These are phyloP conservation scores for Irena cyanogastra DNA, from an alignment of 2,113 vertebrate species.

Conservation along the genomic window DNA sequence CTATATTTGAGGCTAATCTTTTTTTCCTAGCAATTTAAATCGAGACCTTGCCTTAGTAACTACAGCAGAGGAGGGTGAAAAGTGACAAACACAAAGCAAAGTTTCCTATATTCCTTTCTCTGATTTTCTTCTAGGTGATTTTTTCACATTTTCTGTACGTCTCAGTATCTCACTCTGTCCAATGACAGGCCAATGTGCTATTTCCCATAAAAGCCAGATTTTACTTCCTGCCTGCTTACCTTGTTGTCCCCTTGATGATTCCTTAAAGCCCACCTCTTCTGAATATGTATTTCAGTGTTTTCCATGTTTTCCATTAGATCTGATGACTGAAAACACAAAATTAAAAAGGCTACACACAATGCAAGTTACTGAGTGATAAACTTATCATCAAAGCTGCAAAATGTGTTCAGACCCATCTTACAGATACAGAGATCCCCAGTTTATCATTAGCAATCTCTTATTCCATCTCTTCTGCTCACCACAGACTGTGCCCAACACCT, in stretches of 20 bases:
- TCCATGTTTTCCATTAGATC: neutral
- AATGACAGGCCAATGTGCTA: neutral
- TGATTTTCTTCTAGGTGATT: neutral
- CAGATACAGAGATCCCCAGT: neutral
- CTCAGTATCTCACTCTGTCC: neutral
- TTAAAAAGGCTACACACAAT: accelerated
- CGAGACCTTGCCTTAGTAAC: neutral
- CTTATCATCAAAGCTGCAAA: neutral
- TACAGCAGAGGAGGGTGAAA: neutral
- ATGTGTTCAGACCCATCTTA: neutral
- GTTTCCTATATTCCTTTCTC: neutral
- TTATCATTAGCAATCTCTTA: neutral
- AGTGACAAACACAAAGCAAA: neutral
- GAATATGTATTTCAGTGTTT: neutral
- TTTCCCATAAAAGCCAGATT: neutral
- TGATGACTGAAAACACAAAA: neutral
- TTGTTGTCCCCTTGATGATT: neutral
- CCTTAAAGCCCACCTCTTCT: neutral
- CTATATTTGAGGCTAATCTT: neutral
- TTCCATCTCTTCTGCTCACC: neutral
- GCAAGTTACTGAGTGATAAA: neutral
- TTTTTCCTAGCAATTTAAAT: neutral
- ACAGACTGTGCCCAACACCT: neutral
- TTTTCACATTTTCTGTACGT: neutral
- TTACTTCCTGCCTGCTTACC: neutral